Percentiles rank a stretch among this genome's conserved stretches.
These are phyloP conservation scores for Odontesthes bonariensis DNA, from an alignment of 2,113 vertebrate genomes.

Conservation along the genomic window DNA sequence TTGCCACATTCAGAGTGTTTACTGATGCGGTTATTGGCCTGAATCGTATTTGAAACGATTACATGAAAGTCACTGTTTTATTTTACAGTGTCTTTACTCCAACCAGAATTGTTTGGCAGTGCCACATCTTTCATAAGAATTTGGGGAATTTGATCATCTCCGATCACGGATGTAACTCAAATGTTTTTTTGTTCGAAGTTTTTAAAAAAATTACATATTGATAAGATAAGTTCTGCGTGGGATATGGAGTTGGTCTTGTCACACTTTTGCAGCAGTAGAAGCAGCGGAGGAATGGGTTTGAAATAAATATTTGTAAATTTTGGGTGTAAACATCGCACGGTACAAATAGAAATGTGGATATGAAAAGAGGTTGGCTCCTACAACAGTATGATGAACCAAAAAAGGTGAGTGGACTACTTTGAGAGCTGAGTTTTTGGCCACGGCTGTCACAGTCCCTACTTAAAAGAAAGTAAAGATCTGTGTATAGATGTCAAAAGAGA, in stretches of 20 bases:
- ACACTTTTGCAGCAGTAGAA: neutral
- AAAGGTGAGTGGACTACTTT: neutral
- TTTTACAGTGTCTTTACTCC: neutral
- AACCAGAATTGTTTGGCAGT: too few species aligned
- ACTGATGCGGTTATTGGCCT: too few species aligned
- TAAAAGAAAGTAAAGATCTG: neutral
- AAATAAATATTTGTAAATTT: neutral
- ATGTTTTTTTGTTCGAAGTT: neutral
- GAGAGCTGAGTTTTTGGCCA: neutral
- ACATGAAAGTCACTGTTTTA: neutral
- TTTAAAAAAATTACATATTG: neutral
- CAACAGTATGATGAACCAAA: neutral
- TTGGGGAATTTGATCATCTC: neutral
- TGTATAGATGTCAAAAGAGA: neutral
- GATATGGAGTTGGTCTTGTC: too few species aligned
- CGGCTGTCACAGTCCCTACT: neutral
- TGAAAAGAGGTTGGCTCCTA: neutral
- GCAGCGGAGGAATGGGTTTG: neutral
- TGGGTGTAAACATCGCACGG: neutral
- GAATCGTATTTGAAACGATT: too few species aligned
- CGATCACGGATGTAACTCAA: neutral
- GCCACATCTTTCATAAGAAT: too few species aligned
- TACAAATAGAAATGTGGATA: neutral
- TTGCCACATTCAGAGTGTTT: too few species aligned
- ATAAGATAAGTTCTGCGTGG: too few species aligned